Percentiles rank a stretch among this genome's conserved stretches.
Conservation (phyloP, 2,888 invertebrate species). For the Nomada goodeniana region DNA sequence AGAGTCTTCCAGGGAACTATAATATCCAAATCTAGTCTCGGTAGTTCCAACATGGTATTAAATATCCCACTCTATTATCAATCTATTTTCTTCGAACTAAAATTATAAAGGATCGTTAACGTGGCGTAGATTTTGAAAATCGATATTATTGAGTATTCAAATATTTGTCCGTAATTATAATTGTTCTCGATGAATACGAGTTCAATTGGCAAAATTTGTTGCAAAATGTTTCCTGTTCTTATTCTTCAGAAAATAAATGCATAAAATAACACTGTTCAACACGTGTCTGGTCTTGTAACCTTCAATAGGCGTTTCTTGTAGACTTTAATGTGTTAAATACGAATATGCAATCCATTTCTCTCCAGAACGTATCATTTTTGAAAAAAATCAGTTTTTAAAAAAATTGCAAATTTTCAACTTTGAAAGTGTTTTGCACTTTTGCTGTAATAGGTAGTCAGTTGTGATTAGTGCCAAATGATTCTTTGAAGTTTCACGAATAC, state of each 20-base stretch:
- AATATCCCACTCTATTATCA: not conserved
- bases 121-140: not conserved
- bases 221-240: not conserved
- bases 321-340: no score
- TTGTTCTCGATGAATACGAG: no score
- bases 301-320: no score
- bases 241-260: constrained; percentile 9
- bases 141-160: not conserved
- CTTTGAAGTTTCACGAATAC: no score
- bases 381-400: no score
- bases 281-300: no score
- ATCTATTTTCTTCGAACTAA: not conserved
- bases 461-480: no score
- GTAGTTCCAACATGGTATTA: constrained; percentile 69
- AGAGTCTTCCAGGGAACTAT: constrained; percentile 69
- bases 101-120: not conserved
- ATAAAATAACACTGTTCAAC: not conserved
- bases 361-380: no score
- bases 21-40: constrained; percentile 73
- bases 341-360: no score
- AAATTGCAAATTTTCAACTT: no score
- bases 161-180: not conserved
- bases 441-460: no score
- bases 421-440: no score
- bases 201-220: not conserved